phyloP scores from a whole-genome alignment of 2,113 vertebrate genomes.

The Spea multiplicata region DNA sequence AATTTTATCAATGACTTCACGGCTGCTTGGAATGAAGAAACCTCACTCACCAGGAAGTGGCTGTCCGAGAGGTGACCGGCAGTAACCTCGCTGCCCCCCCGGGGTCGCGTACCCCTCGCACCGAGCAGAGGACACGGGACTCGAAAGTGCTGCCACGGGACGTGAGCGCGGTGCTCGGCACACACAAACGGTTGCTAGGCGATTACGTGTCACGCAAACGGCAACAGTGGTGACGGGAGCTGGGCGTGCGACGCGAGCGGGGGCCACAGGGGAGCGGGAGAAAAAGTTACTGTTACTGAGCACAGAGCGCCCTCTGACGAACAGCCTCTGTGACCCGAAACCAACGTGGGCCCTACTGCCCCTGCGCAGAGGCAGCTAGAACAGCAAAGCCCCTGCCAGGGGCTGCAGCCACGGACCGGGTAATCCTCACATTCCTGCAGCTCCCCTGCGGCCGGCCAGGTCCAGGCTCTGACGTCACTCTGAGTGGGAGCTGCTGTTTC shows the following conservation, averaged over 20 bases:
- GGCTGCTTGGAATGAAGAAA: too few species aligned
- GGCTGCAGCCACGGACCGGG: not conserved
- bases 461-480: conserved; percentile 27
- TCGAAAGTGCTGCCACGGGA: not conserved
- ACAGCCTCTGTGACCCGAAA: too few species aligned
- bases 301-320: too few species aligned
- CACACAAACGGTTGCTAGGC: conserved; percentile 33
- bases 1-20: too few species aligned
- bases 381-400: not conserved
- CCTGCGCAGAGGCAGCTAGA: not conserved
- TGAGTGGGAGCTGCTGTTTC: not conserved
- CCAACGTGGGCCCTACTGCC: too few species aligned
- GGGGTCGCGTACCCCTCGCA: not conserved
- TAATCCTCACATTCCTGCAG: conserved; percentile 7
- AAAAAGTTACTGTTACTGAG: too few species aligned
- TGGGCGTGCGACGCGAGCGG: not conserved
- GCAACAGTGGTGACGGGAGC: too few species aligned
- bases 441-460: conserved; percentile 16
- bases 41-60: too few species aligned
- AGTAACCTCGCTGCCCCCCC: too few species aligned
- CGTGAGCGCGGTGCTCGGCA: not conserved
- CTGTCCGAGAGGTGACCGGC: too few species aligned
- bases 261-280: not conserved
- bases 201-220: not conserved
- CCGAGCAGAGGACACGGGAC: not conserved